Conservation (phyloP, 2,888 invertebrate genomes). For the Hirtodrosophila confusa region DNA sequence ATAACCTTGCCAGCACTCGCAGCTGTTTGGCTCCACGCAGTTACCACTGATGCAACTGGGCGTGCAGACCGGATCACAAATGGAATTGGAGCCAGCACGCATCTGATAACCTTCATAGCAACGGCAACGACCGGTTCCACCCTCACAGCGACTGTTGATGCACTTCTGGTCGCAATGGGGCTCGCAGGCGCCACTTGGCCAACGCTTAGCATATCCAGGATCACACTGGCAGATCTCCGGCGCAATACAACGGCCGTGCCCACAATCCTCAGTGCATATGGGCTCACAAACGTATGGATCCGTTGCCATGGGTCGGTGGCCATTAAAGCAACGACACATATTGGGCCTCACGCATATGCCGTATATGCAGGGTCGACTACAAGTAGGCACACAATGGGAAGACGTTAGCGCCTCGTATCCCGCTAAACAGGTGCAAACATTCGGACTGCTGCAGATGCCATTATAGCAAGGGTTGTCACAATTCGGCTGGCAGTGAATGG, state of each 20-base stretch:
- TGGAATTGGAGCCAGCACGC: conserved; percentile 68
- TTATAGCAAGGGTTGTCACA: conserved; percentile 80
- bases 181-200: conserved; percentile 79
- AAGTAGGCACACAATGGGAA: conserved; percentile 79
- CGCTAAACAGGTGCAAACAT: conserved; percentile 81
- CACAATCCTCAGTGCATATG: conserved; percentile 78
- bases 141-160: conserved; percentile 85
- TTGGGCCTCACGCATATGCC: conserved; percentile 83
- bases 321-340: conserved; percentile 84
- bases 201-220: conserved; percentile 78
- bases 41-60: conserved; percentile 83
- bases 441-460: conserved; percentile 83
- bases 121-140: conserved; percentile 85
- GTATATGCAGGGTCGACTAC: conserved; percentile 72
- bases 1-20: conserved; percentile 79
- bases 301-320: conserved; percentile 72
- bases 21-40: conserved; percentile 83
- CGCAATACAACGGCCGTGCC: conserved; percentile 79
- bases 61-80: conserved; percentile 82
- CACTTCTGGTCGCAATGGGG: conserved; percentile 80
- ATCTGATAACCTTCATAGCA: conserved; percentile 85
- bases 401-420: conserved; percentile 77
- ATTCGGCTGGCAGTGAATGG: conserved; percentile 76
- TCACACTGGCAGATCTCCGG: conserved; percentile 81
- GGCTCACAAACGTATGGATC: conserved; percentile 73